Base-by-base conservation (phyloP, 2,888 invertebrate species). In the Caenorhabditis panamensis region DNA sequence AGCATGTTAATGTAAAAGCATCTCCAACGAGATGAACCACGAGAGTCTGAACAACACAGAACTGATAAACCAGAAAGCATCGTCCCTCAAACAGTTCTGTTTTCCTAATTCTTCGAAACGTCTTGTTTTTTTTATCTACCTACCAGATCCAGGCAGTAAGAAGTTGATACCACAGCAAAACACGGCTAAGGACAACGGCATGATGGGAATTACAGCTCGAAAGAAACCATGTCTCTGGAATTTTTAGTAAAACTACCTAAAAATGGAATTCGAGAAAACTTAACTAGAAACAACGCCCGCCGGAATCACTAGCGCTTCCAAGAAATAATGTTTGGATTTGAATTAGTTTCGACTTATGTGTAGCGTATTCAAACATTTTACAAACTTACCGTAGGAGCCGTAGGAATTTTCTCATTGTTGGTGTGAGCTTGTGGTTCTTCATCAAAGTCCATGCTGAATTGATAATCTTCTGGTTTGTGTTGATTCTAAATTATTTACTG, bases 141-240 rank as follows among this genome's bases (percentile, higher is more conserved):
- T n/a, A 91, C 91, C 91, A 8, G 88, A 82, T 51, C 91, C 91
- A 0, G 91, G 91, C 20, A 90, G 69, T n/a, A 90, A 11, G 28
- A 91, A 76, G 81, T 91, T 92, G 58, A 91, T 83, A 3, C 91
- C 37, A 49, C 90, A 89, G 59, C 91, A 88, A n/a, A 91, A 59
- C 3, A 88, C 88, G 9, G 93, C 92, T 22, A 92, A 63, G 2
- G 91, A 89, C 18, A 92, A 83, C 0, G 92, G 92, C 92, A 93
- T 92, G 51, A 91, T 89, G 0, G 93, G 93, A 56, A 92, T 92
- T n/a, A 92, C 91, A 64, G 91, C 91, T 79, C 92, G 91, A 77
- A 91, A 88, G 31, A 91, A 89, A 94, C 96, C 92, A 26, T 87
- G 80, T 20, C 80, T 56, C 86, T 85, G 79, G 20, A 76, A 59